phyloP scores from a whole-genome alignment of 2,113 vertebrate species.

The Bettongia penicillata region DNA sequence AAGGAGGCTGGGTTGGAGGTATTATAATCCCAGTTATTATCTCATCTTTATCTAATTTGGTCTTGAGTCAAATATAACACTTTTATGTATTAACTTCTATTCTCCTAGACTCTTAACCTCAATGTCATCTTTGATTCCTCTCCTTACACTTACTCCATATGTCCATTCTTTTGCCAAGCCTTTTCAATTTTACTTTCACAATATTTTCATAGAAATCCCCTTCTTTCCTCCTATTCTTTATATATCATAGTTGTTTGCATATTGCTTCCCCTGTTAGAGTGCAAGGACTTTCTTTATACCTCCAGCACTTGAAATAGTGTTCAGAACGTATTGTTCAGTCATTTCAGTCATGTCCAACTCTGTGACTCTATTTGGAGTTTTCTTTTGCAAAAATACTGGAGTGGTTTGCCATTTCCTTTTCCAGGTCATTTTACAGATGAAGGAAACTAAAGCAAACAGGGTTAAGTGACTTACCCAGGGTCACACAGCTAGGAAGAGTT shows the following conservation, averaged over 20 bases:
- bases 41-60: neutral
- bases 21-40: neutral
- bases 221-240: neutral
- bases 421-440: neutral
- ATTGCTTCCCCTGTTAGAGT: neutral
- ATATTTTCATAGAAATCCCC: neutral
- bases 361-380: neutral
- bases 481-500: neutral
- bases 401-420: neutral
- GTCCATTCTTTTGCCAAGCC: neutral
- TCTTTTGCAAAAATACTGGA: neutral
- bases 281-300: neutral
- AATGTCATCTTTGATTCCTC: neutral
- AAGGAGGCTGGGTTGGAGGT: neutral
- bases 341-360: neutral
- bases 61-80: neutral
- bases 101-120: neutral
- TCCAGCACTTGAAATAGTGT: neutral
- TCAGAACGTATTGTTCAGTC: neutral
- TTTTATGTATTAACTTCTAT: neutral
- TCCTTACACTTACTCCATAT: neutral
- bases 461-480: neutral
- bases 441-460: neutral
- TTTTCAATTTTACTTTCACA: neutral
- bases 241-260: neutral